Conservation (phyloP, 2,888 invertebrate species). For the Lasioglossum zephyrum region DNA sequence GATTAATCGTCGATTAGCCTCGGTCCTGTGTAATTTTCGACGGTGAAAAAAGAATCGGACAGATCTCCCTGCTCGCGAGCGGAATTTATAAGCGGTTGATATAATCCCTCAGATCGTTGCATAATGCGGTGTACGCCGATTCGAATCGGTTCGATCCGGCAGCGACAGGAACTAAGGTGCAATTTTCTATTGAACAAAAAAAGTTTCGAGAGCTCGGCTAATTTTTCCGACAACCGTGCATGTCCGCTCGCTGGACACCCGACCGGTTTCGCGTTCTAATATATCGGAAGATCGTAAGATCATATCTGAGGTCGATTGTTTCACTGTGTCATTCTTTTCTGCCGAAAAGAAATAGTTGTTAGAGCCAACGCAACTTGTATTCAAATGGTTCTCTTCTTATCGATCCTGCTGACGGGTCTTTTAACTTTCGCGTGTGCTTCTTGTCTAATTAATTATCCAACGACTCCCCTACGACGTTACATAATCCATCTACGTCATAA, state of each 20-base stretch:
- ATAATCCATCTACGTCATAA: not conserved
- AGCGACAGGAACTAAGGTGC: slow-evolving; percentile 32
- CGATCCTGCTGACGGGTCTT: too few relatives aligned
- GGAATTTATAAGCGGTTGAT: not conserved
- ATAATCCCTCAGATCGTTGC: slow-evolving; percentile 19
- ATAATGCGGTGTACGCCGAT: slow-evolving; percentile 22
- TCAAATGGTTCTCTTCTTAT: too few relatives aligned
- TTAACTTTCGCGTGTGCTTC: not conserved
- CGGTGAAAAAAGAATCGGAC: not conserved
- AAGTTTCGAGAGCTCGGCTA: not conserved
- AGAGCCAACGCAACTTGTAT: too few relatives aligned
- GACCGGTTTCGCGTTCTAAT: not conserved
- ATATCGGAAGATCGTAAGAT: not conserved
- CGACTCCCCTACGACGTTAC: not conserved
- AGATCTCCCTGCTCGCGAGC: not conserved
- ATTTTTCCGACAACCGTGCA: not conserved
- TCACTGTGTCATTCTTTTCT: not conserved
- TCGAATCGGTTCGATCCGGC: slow-evolving; percentile 40
- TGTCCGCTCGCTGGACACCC: not conserved
- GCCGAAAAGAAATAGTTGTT: not conserved
- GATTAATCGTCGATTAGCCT: slow-evolving; percentile 12
- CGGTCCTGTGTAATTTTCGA: not conserved
- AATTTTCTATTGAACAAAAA: slow-evolving; percentile 17
- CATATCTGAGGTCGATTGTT: not conserved
- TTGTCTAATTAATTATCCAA: not conserved